Percentiles rank a stretch among this genome's conserved stretches.
Evolutionary conservation across 2,113 vertebrate genomes (phyloP).

Genomic region (Triplophysa siluroides): DNA sequence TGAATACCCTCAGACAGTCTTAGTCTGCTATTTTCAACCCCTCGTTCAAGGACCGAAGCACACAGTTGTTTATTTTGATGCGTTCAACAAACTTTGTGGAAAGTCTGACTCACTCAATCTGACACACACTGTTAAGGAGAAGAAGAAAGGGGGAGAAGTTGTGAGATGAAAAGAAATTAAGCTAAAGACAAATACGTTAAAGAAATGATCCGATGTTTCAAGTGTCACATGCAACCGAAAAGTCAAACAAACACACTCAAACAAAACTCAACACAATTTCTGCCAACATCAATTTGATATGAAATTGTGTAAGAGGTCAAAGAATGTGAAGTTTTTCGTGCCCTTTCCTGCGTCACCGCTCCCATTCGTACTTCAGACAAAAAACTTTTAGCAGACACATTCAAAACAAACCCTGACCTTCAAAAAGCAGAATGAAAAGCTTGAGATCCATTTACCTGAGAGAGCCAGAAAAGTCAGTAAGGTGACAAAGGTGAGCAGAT

Average conservation of each 20-base stretch:
- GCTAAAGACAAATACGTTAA: background rate
- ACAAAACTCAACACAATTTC: background rate
- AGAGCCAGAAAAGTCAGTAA: conserved; percentile 64
- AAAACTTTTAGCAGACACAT: background rate
- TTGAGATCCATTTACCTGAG: conserved; percentile 62
- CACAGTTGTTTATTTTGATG: background rate
- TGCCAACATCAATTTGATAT: background rate
- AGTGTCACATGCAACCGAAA: background rate
- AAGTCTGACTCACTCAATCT: background rate
- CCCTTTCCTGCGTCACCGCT: background rate
- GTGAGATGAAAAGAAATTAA: conserved; percentile 6
- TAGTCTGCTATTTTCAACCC: background rate
- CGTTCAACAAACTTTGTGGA: background rate
- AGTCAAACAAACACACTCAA: background rate
- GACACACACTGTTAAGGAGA: background rate
- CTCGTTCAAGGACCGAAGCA: background rate
- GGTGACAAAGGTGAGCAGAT: conserved; percentile 55
- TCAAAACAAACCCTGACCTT: background rate
- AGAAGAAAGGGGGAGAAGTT: background rate
- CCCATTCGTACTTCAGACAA: background rate
- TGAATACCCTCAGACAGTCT: too few relatives aligned
- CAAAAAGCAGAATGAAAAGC: background rate
- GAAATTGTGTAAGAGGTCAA: too few relatives aligned
- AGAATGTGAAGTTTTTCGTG: background rate
- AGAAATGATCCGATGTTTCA: too few relatives aligned